Evolutionary conservation across 2,113 vertebrate species (phyloP).

Genomic region (Machaerirhynchus nigripectus): DNA sequence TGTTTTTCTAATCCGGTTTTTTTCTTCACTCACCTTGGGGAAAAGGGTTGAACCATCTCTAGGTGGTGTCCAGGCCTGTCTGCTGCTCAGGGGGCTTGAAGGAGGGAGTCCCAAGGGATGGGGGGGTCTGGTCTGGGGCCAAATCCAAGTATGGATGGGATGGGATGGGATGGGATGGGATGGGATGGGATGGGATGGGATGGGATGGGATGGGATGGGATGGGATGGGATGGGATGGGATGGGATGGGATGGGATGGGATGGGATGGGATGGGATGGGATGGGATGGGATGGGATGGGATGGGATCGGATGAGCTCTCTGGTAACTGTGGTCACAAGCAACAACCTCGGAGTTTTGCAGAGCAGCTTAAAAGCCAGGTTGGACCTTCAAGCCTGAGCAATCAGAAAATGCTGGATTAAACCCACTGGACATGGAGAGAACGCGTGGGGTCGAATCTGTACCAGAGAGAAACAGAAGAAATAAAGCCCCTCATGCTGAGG

Average conservation of each 20-base stretch:
- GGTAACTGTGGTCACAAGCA: neutral
- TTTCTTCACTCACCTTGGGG: neutral
- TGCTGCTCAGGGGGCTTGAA: neutral
- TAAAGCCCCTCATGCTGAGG: neutral
- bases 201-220: neutral
- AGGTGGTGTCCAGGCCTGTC: neutral
- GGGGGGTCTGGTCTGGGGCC: neutral
- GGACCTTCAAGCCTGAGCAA: neutral
- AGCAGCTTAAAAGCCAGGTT: neutral
- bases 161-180: neutral
- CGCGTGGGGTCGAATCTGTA: fast-evolving
- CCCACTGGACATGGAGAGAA: neutral
- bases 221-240: neutral
- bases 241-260: neutral
- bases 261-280: neutral
- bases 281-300: neutral
- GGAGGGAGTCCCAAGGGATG: neutral
- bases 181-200: neutral
- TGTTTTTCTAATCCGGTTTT: neutral
- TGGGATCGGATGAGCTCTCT: neutral
- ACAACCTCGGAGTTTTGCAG: neutral
- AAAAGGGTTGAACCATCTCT: neutral
- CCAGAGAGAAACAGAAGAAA: neutral
- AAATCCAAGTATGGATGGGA: neutral
- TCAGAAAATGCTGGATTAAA: neutral